Percentiles rank a stretch among this genome's conserved stretches.
These are phyloP conservation scores for Tricholaema leucomelas DNA, from an alignment of 2,113 vertebrate genomes.

Conservation along the genomic window DNA sequence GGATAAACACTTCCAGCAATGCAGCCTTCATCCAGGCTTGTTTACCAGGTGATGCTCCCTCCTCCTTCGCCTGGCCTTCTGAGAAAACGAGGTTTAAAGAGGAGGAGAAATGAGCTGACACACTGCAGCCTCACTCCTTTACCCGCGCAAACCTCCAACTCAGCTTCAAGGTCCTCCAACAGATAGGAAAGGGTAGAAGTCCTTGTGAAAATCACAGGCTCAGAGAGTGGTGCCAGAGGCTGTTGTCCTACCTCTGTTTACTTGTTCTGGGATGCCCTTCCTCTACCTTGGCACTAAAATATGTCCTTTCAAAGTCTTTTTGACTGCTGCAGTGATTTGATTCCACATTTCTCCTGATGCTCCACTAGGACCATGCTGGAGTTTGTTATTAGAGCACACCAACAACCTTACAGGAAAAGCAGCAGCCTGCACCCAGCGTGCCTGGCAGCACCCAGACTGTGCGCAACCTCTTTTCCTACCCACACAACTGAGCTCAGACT, in stretches of 20 bases:
- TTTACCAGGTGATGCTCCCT: not conserved
- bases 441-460: not conserved
- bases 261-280: conserved; percentile 19
- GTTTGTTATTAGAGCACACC: not conserved
- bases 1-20: conserved; percentile 46
- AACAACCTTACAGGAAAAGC: not conserved
- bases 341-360: not conserved
- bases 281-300: conserved; percentile 48
- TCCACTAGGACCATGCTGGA: not conserved
- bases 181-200: not conserved
- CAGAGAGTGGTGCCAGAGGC: conserved; percentile 1
- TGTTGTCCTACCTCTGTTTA: not conserved
- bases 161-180: not conserved
- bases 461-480: not conserved
- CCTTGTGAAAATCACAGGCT: not conserved
- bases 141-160: not conserved
- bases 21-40: not conserved
- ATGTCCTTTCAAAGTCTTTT: conserved; percentile 40
- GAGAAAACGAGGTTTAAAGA: not conserved
- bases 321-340: not conserved
- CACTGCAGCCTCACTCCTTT: not conserved
- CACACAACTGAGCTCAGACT: not conserved
- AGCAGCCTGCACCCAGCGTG: not conserved
- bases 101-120: not conserved
- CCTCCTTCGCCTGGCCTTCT: not conserved